Evolutionary conservation across 2,888 invertebrate genomes (phyloP), one percentile per base, ranked within the genome.

Genomic region (Drosophila maculinotata): DNA sequence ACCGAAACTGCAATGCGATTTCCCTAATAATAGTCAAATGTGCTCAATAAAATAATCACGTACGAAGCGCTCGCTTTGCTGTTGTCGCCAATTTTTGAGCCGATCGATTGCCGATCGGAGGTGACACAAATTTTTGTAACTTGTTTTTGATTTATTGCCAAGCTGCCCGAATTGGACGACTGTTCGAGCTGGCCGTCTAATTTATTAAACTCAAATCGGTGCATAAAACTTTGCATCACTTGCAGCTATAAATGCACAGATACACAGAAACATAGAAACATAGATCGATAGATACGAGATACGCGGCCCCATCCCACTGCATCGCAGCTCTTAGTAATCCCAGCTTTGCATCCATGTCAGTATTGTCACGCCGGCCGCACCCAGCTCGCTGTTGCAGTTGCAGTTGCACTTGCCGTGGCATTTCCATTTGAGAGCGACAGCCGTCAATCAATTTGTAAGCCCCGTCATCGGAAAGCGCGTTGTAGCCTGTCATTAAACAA

Each of bases 1-100:
- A 84, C 53, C 63, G 58, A 78, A 57, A 52, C 59, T 41, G 78
- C 75, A 78, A 66, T 57, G 66, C 62, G 84, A 89, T 89, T 89
- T 89, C 89, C 89, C 89, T 90, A 88, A 81, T 89, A 90, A 89
- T 89, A 90, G 89, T 90, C 89, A 90, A 90, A 90, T 90, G 76
- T 78, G 81, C 75, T 88, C 79, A 81, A 89, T 78, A 88, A 82
- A 87, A 70, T 83, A 74, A 67, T 79, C 83, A 83, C 83, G 83
- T 83, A 88, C 83, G 65, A 67, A 75, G 72, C 86, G 68, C 60
- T 75, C 68, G 65, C 64, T 52, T 49, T 64, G 60, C 58, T 56
- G 63, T 60, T 74, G 64, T 70, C 39, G 76, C 72, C 72, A 73
- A 73, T 63, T 75, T 68, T 39, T 25, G 30, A 51, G 10, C 5